Percentiles rank a stretch among this genome's conserved stretches.
These are phyloP conservation scores for Apis florea DNA, from an alignment of 1,140 invertebrate genomes.

Conservation along the genomic window DNA sequence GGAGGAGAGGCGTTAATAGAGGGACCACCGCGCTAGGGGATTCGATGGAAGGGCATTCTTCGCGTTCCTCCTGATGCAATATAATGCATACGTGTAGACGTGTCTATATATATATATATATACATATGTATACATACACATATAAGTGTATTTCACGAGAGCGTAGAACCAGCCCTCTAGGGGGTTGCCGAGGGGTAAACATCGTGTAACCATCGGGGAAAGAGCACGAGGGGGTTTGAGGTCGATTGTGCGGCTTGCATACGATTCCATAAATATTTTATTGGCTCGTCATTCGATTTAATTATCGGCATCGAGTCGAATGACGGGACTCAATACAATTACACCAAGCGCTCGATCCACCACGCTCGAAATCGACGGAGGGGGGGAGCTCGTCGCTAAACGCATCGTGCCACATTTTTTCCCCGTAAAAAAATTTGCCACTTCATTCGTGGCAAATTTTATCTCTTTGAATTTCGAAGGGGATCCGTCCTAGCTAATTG, in stretches of 20 bases:
- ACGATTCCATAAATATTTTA: constrained; percentile 79
- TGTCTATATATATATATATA: too few relatives aligned
- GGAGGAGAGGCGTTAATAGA: constrained; percentile 25
- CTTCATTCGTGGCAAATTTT: too few relatives aligned
- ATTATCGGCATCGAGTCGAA: constrained; percentile 71
- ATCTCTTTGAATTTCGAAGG: too few relatives aligned
- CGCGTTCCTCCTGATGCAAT: constrained; percentile 25
- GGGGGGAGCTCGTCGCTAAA: background rate
- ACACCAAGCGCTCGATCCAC: constrained; percentile 29
- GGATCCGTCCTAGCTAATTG: background rate
- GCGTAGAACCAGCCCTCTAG: constrained; percentile 19
- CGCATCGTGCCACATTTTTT: background rate
- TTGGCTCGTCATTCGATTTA: constrained; percentile 78
- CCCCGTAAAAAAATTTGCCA: too few relatives aligned
- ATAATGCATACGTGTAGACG: constrained; percentile 32
- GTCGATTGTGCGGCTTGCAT: constrained; percentile 56
- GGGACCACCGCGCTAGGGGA: constrained; percentile 32
- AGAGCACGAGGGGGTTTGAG: constrained; percentile 53
- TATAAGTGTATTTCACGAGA: background rate
- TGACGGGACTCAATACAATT: constrained; percentile 65
- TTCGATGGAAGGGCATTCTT: constrained; percentile 32
- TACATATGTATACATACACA: background rate
- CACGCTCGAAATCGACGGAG: background rate
- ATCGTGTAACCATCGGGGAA: constrained; percentile 74
- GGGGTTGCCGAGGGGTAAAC: constrained; percentile 72